Conservation (phyloP, 2,888 invertebrate genomes). For the Prosopocoilus inquinatus region DNA sequence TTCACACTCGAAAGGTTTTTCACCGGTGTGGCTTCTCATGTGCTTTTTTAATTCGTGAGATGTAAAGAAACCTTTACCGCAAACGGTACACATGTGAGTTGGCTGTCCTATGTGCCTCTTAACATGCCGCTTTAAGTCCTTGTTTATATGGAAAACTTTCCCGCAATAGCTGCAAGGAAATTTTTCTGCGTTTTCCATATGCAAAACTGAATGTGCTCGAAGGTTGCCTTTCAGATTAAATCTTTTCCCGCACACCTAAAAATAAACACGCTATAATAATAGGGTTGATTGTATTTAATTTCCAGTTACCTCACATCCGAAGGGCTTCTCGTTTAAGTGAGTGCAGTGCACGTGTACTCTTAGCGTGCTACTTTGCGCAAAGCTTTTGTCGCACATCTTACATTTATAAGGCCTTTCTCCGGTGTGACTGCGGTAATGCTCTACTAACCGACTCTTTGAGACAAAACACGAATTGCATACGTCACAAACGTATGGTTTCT, state of each 20-base stretch:
- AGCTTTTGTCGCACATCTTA: constrained; percentile 35
- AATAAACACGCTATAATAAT: too few relatives aligned
- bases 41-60: too few relatives aligned
- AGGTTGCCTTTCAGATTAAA: constrained; percentile 37
- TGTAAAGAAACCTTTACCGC: constrained; percentile 5
- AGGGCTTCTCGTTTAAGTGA: constrained; percentile 38
- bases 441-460: constrained; percentile 42
- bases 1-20: too few relatives aligned
- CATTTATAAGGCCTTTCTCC: constrained; percentile 40
- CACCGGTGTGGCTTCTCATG: too few relatives aligned
- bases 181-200: constrained; percentile 33
- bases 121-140: too few relatives aligned
- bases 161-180: constrained; percentile 35
- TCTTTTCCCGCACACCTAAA: constrained; percentile 30
- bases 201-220: constrained; percentile 34
- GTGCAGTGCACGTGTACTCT: constrained; percentile 34
- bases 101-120: too few relatives aligned
- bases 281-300: too few relatives aligned
- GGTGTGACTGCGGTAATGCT: constrained; percentile 39
- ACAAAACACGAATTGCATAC: constrained; percentile 43
- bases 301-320: constrained; percentile 31
- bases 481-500: constrained; percentile 44
- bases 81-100: too few relatives aligned
- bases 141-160: constrained; percentile 16
- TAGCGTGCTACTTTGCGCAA: constrained; percentile 34